Conservation (phyloP, 2,888 invertebrate genomes). For the Anaspis maculata region DNA sequence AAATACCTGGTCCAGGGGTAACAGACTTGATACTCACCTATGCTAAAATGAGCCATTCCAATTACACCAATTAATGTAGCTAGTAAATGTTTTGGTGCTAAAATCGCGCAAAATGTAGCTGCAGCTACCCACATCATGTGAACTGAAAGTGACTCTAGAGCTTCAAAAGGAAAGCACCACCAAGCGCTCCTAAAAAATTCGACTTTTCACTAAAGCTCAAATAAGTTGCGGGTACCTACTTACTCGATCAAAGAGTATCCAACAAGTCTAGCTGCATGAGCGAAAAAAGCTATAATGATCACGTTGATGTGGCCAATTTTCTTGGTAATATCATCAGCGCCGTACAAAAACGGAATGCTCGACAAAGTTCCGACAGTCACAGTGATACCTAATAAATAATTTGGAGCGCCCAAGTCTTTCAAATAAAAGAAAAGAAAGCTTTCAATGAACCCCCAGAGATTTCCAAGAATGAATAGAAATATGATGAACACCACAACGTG, state of each 20-base stretch:
- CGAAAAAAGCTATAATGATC: constrained; percentile 76
- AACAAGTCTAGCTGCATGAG: constrained; percentile 72
- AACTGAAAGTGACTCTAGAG: constrained; percentile 76
- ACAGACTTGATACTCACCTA: constrained; percentile 56
- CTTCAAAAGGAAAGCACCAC: constrained; percentile 86
- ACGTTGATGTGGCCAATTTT: constrained; percentile 76
- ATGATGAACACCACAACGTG: constrained; percentile 73
- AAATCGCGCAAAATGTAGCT: constrained; percentile 75
- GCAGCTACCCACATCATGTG: constrained; percentile 89
- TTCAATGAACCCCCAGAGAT: constrained; percentile 85
- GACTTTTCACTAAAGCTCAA: constrained; percentile 2
- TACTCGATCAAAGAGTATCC: constrained; percentile 82
- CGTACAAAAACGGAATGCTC: constrained; percentile 77
- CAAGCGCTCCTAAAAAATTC: constrained; percentile 74
- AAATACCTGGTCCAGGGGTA: too few relatives aligned
- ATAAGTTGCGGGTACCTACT: constrained; percentile 30
- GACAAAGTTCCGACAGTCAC: constrained; percentile 78
- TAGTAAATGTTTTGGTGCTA: constrained; percentile 74
- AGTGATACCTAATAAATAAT: constrained; percentile 73
- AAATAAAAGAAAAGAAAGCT: constrained; percentile 81
- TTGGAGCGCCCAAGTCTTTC: constrained; percentile 75
- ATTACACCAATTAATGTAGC: constrained; percentile 82
- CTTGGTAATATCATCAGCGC: constrained; percentile 73
- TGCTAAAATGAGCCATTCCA: constrained; percentile 83
- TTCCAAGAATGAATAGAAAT: constrained; percentile 74